Evolutionary conservation across 2,113 vertebrate species (phyloP), one percentile per base, ranked within the genome.

Genomic region (Hemiprocne comata): DNA sequence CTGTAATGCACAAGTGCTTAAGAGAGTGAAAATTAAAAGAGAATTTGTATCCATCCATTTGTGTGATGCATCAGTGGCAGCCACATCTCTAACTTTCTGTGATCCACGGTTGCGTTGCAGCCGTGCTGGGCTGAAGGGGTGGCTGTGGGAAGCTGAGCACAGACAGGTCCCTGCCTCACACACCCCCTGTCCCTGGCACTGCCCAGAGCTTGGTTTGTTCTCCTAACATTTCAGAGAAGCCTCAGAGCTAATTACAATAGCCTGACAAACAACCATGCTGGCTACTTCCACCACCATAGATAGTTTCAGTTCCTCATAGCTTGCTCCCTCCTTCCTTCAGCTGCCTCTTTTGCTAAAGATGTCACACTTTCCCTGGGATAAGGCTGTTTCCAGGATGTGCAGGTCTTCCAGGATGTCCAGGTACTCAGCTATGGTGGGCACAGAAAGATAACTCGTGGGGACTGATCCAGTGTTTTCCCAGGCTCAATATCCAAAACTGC

Each of bases 171-270:
- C 1, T 69, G 42, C 54, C 34, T 79, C 48, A n/a, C 21, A 46
- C 0, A 0, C 28, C 26, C 34, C 9, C 34, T 36, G 16, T 51
- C n/a, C 42, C 58, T 54, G 60, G 14, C 0, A 0, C 64, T 71
- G 36, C 48, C 46, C 7, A 16, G 25, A 61, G 67, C 36, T 71
- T 67, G 25, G 11, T 76, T 79, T 67, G 9, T 61, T 83, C 55
- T 80, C 19, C 15, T 71, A 34, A 50, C 13, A 12, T 55, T 51
- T 71, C 42, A 72, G 40, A 66, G 19, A 53, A 61, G 19, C 51
- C 33, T 46, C 33, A 66, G 46, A 71, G 40, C 66, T 82, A 31
- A 38, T 55, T 66, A 28, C 24, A n/a, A n/a, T 8, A 40, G 60
- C 28, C 51, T 6, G 1, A 10, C 31, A 34, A 73, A 53, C 18